Evolutionary conservation across 2,113 vertebrate species (phyloP).

Genomic region (human): GRCh38 chr2:146920001-146920500

Average conservation of each 20-base stretch:
- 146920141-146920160: not conserved
- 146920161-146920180: not conserved
- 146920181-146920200: not conserved
- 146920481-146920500: not conserved
- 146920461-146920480: not conserved
- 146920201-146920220: not conserved
- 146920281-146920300: not conserved
- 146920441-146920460: not conserved
- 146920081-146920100: not conserved
- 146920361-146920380: not conserved
- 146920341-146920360: not conserved
- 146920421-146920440: not conserved
- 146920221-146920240: not conserved
- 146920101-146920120: not conserved
- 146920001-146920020: too few species aligned
- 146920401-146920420: not conserved
- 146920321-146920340: not conserved
- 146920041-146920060: not conserved
- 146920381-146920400: not conserved
- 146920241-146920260: not conserved
- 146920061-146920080: not conserved
- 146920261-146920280: not conserved
- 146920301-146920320: not conserved
- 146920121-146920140: not conserved
- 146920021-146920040: too few species aligned